These are phyloP conservation scores for Pachypsylla venusta DNA, from an alignment of 1,140 invertebrate species.

Conservation along the genomic window DNA sequence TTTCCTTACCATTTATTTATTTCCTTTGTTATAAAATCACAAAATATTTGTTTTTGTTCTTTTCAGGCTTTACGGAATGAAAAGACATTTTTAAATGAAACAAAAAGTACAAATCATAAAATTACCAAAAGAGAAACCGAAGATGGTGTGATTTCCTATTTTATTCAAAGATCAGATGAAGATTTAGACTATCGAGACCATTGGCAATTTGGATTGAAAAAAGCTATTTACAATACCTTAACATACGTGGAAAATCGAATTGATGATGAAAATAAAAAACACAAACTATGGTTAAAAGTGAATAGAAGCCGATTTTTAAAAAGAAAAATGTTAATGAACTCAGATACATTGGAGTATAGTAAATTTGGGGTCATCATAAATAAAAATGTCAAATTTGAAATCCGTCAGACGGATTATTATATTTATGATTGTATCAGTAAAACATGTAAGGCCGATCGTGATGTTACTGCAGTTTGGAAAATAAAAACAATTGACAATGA, in stretches of 20 bases:
- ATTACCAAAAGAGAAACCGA: background rate
- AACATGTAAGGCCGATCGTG: constrained; percentile 3
- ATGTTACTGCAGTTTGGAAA: background rate
- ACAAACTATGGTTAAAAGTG: constrained; percentile 1
- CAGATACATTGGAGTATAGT: background rate
- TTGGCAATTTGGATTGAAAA: constrained; percentile 5
- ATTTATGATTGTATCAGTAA: constrained; percentile 5
- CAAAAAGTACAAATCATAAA: background rate
- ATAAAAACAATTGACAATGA: constrained; percentile 2
- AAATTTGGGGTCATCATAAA: constrained; percentile 8
- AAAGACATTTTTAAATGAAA: no score
- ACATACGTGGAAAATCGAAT: constrained; percentile 2
- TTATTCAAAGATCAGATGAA: background rate
- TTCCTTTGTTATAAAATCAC: no score
- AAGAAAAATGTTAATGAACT: background rate
- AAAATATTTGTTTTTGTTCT: background rate
- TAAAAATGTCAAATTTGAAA: constrained; percentile 3
- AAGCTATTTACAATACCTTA: constrained; percentile 1
- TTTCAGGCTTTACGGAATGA: background rate
- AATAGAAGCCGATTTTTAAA: background rate
- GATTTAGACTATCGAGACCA: constrained; percentile 5
- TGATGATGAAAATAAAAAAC: background rate
- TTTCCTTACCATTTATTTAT: no score
- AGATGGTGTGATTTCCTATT: no score
- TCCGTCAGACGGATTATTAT: background rate